Percentiles rank a stretch among this genome's conserved stretches.
Conservation (phyloP, 2,113 vertebrate genomes). For the Oreochromis aureus region DNA sequence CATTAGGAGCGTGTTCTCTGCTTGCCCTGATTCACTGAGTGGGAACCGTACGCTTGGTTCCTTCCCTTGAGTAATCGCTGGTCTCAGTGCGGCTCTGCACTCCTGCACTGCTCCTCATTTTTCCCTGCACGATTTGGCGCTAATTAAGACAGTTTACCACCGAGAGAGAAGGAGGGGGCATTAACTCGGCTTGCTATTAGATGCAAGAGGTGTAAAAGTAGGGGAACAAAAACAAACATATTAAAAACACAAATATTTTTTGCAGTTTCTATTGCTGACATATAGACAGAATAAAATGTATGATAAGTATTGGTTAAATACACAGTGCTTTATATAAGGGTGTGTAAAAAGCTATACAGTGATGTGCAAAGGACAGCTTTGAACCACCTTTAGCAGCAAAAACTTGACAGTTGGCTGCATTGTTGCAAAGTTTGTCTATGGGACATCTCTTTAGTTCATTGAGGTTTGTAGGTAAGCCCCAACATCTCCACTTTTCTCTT, state of each 20-base stretch:
- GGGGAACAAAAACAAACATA: neutral
- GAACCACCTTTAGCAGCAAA: no score
- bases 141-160: slow-evolving; percentile 32
- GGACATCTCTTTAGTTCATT: no score
- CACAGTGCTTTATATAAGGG: neutral
- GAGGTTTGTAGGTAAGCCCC: no score
- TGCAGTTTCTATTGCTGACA: neutral
- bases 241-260: neutral
- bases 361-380: no score
- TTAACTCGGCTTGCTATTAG: neutral
- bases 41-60: neutral
- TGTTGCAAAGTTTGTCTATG: no score
- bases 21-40: slow-evolving; percentile 35
- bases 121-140: slow-evolving; percentile 23
- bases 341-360: neutral
- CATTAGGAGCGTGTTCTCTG: slow-evolving; percentile 25
- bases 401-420: no score
- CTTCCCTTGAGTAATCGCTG: slow-evolving; percentile 18
- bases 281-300: neutral
- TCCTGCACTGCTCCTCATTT: slow-evolving; percentile 29
- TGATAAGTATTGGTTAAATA: neutral
- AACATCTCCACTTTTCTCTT: no score
- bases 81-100: neutral
- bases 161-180: neutral
- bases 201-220: neutral